These are phyloP conservation scores for Sebastolobus altivelis DNA, from an alignment of 2,797 vertebrate genomes.

Conservation along the genomic window DNA sequence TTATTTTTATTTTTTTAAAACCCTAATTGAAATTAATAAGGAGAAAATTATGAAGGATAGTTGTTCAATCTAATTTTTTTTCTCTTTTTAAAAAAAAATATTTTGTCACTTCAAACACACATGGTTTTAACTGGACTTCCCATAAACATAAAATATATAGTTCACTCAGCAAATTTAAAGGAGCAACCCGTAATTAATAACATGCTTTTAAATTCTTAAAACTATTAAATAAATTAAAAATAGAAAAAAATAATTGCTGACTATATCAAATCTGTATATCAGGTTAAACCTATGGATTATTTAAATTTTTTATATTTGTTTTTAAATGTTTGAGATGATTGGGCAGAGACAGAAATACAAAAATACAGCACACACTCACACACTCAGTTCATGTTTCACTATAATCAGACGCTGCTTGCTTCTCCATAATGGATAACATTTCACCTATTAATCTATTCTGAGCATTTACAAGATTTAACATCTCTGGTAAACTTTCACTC, in stretches of 20 bases:
- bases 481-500: slow-evolving; percentile 2
- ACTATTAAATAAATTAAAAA: not conserved
- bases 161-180: slow-evolving; percentile 16
- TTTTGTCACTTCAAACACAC: not conserved
- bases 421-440: slow-evolving; percentile 44
- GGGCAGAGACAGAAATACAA: not conserved
- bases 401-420: slow-evolving; percentile 31
- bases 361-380: not conserved
- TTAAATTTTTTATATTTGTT: not conserved
- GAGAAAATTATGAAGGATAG: not conserved
- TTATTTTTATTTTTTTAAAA: not conserved
- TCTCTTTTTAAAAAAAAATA: not conserved
- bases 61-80: too few relatives aligned
- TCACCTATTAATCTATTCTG: slow-evolving; percentile 59
- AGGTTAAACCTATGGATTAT: not conserved
- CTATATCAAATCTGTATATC: too few relatives aligned
- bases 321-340: slow-evolving; percentile 21
- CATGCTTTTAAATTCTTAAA: not conserved
- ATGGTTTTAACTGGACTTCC: not conserved
- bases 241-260: too few relatives aligned
- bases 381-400: not conserved
- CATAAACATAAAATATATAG: slow-evolving; percentile 11
- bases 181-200: not conserved
- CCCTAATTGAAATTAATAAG: not conserved
- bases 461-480: slow-evolving; percentile 49